Conservation (phyloP, 2,113 vertebrate species). For the Cebus imitator region DNA sequence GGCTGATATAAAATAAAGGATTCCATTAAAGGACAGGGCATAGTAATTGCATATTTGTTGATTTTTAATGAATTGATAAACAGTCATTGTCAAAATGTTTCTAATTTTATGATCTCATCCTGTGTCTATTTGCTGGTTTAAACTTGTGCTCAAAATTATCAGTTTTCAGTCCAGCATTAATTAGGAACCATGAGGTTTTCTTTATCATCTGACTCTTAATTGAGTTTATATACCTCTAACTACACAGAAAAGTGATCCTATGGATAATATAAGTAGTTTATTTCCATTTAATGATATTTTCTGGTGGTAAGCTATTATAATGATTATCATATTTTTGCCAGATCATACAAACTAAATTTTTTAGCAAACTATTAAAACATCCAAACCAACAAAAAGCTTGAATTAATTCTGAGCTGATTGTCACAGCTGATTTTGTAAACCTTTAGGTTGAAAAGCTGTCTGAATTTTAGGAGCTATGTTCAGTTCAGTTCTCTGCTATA, state of each 20-base stretch:
- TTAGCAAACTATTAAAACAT: conserved; percentile 32
- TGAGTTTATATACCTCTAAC: conserved; percentile 22
- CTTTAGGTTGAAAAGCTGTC: not conserved
- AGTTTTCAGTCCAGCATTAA: conserved; percentile 34
- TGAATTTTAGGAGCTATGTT: conserved; percentile 36
- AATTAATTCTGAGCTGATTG: conserved; percentile 42
- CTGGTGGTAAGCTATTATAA: not conserved
- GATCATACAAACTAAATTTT: conserved; percentile 47
- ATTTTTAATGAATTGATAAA: conserved; percentile 32
- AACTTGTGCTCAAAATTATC: conserved; percentile 31
- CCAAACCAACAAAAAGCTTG: not conserved
- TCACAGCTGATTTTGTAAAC: conserved; percentile 38
- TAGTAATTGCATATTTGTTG: not conserved
- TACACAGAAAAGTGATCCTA: conserved; percentile 13
- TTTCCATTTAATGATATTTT: conserved; percentile 39
- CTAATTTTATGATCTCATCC: conserved; percentile 20
- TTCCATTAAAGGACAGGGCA: conserved; percentile 15
- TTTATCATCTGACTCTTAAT: conserved; percentile 22
- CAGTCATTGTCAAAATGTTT: conserved; percentile 35
- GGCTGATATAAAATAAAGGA: conserved; percentile 21
- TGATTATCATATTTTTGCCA: conserved; percentile 39
- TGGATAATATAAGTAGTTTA: conserved; percentile 33
- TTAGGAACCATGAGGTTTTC: conserved; percentile 5
- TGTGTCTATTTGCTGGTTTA: conserved; percentile 19
- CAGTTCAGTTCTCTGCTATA: conserved; percentile 34